These are phyloP conservation scores for Rhagoletis pomonella DNA, from an alignment of 1,140 invertebrate genomes.

Conservation along the genomic window DNA sequence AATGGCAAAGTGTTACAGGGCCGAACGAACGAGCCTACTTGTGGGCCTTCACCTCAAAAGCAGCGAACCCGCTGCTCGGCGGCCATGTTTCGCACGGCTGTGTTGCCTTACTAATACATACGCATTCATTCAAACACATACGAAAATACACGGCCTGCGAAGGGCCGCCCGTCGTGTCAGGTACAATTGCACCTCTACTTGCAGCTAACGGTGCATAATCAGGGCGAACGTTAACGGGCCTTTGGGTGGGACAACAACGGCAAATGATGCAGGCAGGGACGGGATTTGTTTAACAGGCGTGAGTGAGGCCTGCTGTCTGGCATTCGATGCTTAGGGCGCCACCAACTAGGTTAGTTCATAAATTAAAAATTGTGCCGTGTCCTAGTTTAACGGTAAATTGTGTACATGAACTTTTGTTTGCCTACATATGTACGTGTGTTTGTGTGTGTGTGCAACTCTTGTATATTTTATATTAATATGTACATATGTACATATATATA, in stretches of 20 bases:
- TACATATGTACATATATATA: background rate
- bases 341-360: slow-evolving; percentile 68
- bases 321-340: slow-evolving; percentile 13
- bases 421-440: slow-evolving; percentile 25
- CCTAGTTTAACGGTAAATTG: slow-evolving; percentile 63
- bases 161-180: background rate
- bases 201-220: background rate
- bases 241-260: background rate
- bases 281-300: background rate
- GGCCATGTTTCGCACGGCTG: slow-evolving; percentile 1
- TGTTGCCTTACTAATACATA: background rate
- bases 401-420: slow-evolving; percentile 57
- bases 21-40: slow-evolving; percentile 33
- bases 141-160: background rate
- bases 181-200: slow-evolving; percentile 27
- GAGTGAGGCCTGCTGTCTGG: background rate
- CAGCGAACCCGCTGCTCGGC: background rate
- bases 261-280: background rate
- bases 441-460: no score
- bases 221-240: background rate
- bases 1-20: slow-evolving; percentile 32
- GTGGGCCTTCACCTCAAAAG: slow-evolving; percentile 45
- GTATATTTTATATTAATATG: background rate
- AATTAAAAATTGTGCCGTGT: slow-evolving; percentile 68
- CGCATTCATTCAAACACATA: background rate